Evolutionary conservation across 2,797 vertebrate species (phyloP).

Genomic region (Sebastiscus tertius): DNA sequence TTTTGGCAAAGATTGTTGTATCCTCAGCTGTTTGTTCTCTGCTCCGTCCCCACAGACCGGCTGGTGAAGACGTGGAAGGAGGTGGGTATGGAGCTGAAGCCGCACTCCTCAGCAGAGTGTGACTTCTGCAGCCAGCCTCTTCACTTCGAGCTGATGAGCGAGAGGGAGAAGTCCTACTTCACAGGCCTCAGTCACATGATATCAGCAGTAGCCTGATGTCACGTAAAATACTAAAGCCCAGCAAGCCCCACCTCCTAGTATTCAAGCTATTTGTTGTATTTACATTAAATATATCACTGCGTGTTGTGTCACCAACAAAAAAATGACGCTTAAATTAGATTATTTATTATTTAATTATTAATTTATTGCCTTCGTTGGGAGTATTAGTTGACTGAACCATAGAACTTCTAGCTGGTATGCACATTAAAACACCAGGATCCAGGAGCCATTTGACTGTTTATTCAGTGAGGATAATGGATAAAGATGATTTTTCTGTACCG

Average conservation of each 20-base stretch:
- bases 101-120: slow-evolving; percentile 89
- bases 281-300: neutral
- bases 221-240: neutral
- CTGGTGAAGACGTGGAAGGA: slow-evolving; percentile 89
- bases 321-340: too few species aligned
- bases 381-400: too few species aligned
- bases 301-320: slow-evolving; percentile 2
- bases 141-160: slow-evolving; percentile 93
- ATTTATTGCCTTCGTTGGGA: too few species aligned
- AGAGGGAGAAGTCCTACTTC: slow-evolving; percentile 90
- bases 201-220: slow-evolving; percentile 84
- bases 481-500: too few species aligned
- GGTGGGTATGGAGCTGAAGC: slow-evolving; percentile 86
- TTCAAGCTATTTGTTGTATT: slow-evolving; percentile 33
- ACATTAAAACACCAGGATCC: too few species aligned
- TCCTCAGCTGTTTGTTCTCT: slow-evolving; percentile 17
- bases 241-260: neutral
- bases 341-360: too few species aligned
- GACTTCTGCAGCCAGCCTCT: slow-evolving; percentile 91
- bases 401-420: too few species aligned
- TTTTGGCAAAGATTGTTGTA: neutral
- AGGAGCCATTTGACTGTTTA: too few species aligned
- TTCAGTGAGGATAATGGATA: too few species aligned
- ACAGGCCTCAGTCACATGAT: slow-evolving; percentile 88
- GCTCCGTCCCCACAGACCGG: slow-evolving; percentile 79